Percentiles rank a stretch among this genome's conserved stretches.
Evolutionary conservation across 30 jellyfish, hydroid and myxozoan genomes (phyloP).

Genomic region (Aurelia coerulea): DNA sequence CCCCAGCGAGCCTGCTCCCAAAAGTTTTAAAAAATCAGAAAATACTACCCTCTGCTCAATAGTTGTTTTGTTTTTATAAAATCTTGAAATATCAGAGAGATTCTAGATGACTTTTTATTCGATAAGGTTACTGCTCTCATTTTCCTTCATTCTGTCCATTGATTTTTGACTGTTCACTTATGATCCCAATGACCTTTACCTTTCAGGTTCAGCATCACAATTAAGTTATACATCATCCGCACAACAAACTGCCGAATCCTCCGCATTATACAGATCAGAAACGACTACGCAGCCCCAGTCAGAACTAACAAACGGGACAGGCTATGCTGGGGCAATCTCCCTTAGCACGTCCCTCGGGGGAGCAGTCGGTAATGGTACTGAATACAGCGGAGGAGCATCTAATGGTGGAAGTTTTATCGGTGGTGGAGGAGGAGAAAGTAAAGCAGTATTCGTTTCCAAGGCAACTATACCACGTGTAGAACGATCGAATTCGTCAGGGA

Average conservation of each 20-base stretch:
- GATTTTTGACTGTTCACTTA: too few relatives aligned
- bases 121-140: too few relatives aligned
- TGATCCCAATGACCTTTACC: too few relatives aligned
- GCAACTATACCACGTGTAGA: conserved; percentile 74
- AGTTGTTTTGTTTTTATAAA: too few relatives aligned
- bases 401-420: not conserved
- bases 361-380: not conserved
- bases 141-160: too few relatives aligned
- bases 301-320: conserved; percentile 22
- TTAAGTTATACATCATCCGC: conserved; percentile 65
- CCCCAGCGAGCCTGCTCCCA: too few relatives aligned
- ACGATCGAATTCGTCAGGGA: conserved; percentile 57
- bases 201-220: conserved; percentile 80
- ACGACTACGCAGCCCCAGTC: conserved; percentile 47
- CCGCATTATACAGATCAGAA: conserved; percentile 43
- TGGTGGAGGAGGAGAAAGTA: conserved; percentile 21
- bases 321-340: conserved; percentile 10
- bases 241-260: conserved; percentile 67
- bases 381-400: not conserved
- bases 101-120: too few relatives aligned
- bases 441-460: conserved; percentile 49
- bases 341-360: not conserved
- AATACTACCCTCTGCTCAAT: too few relatives aligned
- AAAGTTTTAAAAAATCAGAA: too few relatives aligned
- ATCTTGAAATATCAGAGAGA: too few relatives aligned